Conservation (phyloP, 1,140 invertebrate genomes). For the Orius insidiosus region DNA sequence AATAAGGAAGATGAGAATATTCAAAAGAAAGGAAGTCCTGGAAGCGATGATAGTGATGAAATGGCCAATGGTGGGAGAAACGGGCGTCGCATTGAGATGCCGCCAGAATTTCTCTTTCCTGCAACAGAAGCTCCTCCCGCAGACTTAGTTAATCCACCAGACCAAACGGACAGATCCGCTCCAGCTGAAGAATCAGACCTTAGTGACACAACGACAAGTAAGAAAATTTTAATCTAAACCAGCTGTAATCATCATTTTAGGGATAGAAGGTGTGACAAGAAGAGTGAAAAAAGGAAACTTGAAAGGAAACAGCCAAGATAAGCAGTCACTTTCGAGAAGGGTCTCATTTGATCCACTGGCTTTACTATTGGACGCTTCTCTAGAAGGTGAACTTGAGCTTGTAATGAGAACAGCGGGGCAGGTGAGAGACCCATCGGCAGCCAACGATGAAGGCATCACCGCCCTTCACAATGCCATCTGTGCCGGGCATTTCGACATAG, state of each 20-base stretch:
- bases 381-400: conserved; percentile 94
- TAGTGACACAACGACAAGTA: conserved; percentile 25
- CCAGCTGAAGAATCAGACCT: conserved; percentile 29
- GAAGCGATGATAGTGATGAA: not conserved
- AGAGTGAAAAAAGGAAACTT: conserved; percentile 18
- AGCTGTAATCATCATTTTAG: conserved; percentile 1
- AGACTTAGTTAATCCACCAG: conserved; percentile 28
- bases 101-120: conserved; percentile 59
- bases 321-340: conserved; percentile 51
- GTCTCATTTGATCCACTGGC: conserved; percentile 97
- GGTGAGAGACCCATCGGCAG: conserved; percentile 34
- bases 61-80: conserved; percentile 39
- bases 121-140: conserved; percentile 48
- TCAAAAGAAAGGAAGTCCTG: not conserved
- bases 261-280: conserved; percentile 4
- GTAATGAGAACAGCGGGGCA: conserved; percentile 88
- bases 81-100: conserved; percentile 61
- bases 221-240: not conserved
- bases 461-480: conserved; percentile 99
- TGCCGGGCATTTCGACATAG: conserved; percentile 95
- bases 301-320: conserved; percentile 31
- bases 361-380: conserved; percentile 84
- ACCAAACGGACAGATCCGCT: conserved; percentile 28
- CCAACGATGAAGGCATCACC: conserved; percentile 77
- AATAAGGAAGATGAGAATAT: not conserved